Evolutionary conservation across 2,888 invertebrate species (phyloP), one percentile per base, ranked within the genome.

Genomic region (Chrysomela aeneicollis): DNA sequence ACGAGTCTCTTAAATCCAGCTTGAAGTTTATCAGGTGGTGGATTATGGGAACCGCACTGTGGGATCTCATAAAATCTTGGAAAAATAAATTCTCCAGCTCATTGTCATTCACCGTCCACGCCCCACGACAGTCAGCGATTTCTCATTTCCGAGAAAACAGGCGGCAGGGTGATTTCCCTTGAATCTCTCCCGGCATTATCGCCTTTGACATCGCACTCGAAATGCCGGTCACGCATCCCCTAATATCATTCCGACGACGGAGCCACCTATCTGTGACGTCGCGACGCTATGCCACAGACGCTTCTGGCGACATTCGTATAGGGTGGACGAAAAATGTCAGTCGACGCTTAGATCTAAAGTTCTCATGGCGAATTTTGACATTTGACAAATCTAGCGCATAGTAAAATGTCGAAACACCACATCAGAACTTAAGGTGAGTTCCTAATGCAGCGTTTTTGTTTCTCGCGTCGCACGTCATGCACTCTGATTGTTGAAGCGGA

Each of bases 161-260:
- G 18, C 57, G 57, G 57, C 42, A 58, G n/a, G 17, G 35, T 21
- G 53, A 32, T 21, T 19, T 54, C 49, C 17, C 15, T 37, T 42
- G 42, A 42, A 42, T 42, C 42, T 42, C 46, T 57, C 50, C 18
- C 50, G 15, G 30, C 52, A 63, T 63, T 63, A 63, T 51, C 59
- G 59, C 63, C 63, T 63, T 63, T 63, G 63, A 63, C 63, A 49
- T 59, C 21, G 46, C 53, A 53, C 35, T 63, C 59, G 49, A 37
- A 53, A 59, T 52, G 32, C 63, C 22, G 63, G 63, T 63, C 63
- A 63, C 63, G 63, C 63, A 49, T 63, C 46, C 21, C 53, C 42
- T 63, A 63, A 63, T 63, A 63, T 63, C 63, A 35, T 47, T 63
- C 54, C 50, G 46, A 49, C 21, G 42, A 19, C 17, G 17, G 32